Evolutionary conservation across 1,140 invertebrate genomes (phyloP).

Genomic region (Zaprionus taronus): DNA sequence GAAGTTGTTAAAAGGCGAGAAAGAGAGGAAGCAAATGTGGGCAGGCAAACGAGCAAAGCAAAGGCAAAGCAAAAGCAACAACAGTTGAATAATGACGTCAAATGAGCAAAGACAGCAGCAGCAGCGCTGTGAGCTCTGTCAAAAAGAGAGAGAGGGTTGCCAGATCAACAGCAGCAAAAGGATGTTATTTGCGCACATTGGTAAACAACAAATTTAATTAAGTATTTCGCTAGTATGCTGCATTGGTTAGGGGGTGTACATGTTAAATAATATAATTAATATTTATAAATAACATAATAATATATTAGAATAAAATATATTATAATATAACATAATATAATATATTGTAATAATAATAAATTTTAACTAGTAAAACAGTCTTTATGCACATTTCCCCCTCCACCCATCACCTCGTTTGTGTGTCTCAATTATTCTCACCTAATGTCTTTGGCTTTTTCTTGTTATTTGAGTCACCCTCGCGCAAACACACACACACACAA

Average conservation of each 20-base stretch:
- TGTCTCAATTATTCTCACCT: constrained; percentile 13
- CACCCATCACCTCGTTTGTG: not conserved
- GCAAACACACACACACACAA: constrained; percentile 18
- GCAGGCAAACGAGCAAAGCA: constrained; percentile 29
- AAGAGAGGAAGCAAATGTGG: not conserved
- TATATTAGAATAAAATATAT: not conserved
- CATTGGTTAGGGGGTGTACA: no score
- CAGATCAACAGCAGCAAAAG: constrained; percentile 29
- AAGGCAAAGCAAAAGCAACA: constrained; percentile 18
- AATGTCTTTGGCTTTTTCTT: constrained; percentile 35
- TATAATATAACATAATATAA: not conserved
- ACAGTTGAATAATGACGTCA: constrained; percentile 55
- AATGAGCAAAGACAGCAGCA: constrained; percentile 31
- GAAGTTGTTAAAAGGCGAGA: not conserved
- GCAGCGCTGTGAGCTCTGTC: not conserved
- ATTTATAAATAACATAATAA: not conserved
- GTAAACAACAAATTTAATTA: no score
- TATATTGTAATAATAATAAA: not conserved
- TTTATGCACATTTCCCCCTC: not conserved
- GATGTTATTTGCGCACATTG: not conserved
- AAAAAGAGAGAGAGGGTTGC: constrained; percentile 24
- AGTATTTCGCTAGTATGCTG: no score
- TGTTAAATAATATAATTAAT: not conserved
- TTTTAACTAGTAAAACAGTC: not conserved
- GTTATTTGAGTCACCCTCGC: constrained; percentile 53